A percentile compares a stretch with the other conserved stretches of the same genome.
Conservation (phyloP, 2,113 vertebrate genomes). For the Corapipo altera region DNA sequence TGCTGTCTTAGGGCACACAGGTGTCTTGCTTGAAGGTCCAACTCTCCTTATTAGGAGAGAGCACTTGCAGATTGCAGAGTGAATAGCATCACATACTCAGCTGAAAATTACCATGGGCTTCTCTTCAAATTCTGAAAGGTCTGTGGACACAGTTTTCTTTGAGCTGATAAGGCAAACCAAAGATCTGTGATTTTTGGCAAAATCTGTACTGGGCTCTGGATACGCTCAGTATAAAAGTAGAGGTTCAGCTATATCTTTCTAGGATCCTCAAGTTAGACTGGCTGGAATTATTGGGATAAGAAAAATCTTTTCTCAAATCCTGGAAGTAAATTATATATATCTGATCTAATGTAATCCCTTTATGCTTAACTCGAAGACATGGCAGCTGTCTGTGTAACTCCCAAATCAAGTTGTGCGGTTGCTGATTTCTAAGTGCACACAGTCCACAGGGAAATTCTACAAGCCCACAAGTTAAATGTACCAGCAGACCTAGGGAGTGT, state of each 20-base stretch:
- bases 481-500: background rate
- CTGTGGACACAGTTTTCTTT: background rate
- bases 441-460: background rate
- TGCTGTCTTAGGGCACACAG: background rate
- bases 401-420: accelerated
- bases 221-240: background rate
- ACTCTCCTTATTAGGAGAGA: background rate
- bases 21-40: background rate
- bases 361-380: background rate
- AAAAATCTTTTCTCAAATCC: background rate
- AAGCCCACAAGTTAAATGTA: background rate
- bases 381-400: background rate
- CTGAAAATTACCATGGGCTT: background rate
- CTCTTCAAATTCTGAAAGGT: background rate
- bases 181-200: background rate
- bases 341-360: background rate
- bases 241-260: background rate
- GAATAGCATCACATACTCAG: background rate
- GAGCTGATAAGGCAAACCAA: background rate
- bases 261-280: background rate
- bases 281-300: background rate
- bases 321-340: background rate
- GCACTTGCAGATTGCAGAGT: background rate
- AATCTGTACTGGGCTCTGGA: background rate
- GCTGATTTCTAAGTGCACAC: background rate